A percentile compares a stretch with the other conserved stretches of the same genome.
Evolutionary conservation across 2,888 invertebrate genomes (phyloP).

Genomic region (Tipula unca): DNA sequence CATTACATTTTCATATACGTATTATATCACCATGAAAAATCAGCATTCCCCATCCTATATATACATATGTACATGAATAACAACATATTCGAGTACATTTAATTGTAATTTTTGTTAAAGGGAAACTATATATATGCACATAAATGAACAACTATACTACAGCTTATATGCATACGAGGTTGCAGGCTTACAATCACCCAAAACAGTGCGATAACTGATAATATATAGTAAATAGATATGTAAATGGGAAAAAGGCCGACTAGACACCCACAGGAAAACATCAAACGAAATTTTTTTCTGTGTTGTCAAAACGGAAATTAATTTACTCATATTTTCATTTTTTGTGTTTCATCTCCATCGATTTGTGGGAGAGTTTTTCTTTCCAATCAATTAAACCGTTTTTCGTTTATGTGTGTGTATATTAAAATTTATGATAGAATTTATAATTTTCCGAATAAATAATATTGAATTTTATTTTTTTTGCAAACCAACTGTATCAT

Average conservation of each 20-base stretch:
- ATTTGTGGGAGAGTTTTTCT: background rate
- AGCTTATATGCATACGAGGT: background rate
- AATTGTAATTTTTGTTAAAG: background rate
- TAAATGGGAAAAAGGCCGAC: background rate
- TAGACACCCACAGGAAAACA: background rate
- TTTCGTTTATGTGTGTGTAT: no score
- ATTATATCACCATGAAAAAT: background rate
- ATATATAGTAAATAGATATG: background rate
- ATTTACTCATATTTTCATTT: background rate
- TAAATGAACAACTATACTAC: no score
- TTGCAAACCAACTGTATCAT: no score
- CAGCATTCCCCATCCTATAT: background rate
- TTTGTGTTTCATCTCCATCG: background rate
- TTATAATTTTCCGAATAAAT: background rate
- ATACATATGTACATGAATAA: background rate
- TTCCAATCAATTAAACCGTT: background rate
- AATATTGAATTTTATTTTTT: background rate
- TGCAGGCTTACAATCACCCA: background rate
- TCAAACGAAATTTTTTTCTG: background rate
- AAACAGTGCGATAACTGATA: background rate
- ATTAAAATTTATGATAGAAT: background rate
- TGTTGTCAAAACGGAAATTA: background rate
- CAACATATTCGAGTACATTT: background rate
- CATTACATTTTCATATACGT: background rate
- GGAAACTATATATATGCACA: background rate